Percentiles rank a stretch among this genome's conserved stretches.
These are phyloP conservation scores for Notolabrus celidotus DNA, from an alignment of 2,797 vertebrate species.

Conservation along the genomic window DNA sequence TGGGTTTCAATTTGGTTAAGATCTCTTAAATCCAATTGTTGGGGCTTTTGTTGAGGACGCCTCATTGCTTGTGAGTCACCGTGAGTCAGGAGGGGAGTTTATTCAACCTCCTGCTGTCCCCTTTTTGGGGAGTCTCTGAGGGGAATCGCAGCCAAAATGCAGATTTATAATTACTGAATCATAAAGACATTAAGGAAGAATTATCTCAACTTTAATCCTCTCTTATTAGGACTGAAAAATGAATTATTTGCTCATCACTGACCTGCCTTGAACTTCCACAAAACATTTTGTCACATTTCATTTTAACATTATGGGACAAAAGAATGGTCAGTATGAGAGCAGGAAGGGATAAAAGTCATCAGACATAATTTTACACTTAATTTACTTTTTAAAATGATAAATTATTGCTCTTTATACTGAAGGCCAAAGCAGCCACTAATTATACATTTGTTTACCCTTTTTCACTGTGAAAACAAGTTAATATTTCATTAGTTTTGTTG, in stretches of 20 bases:
- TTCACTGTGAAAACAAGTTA: no score
- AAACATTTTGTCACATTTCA: not conserved
- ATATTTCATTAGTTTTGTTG: no score
- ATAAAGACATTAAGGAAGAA: slow-evolving; percentile 43
- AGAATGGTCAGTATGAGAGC: not conserved
- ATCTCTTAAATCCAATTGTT: slow-evolving; percentile 79
- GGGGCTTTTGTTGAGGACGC: slow-evolving; percentile 59
- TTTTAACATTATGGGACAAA: not conserved
- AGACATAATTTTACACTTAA: not conserved
- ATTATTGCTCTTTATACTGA: no score
- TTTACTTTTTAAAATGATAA: not conserved
- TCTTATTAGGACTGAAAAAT: slow-evolving; percentile 23
- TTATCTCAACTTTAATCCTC: slow-evolving; percentile 49
- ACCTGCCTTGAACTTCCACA: slow-evolving; percentile 7
- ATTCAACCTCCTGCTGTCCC: slow-evolving; percentile 67
- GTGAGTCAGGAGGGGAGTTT: slow-evolving; percentile 58
- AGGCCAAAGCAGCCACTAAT: no score
- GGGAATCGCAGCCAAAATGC: slow-evolving; percentile 10
- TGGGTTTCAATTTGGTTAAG: slow-evolving; percentile 79
- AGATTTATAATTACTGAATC: slow-evolving; percentile 50
- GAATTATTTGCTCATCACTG: slow-evolving; percentile 10
- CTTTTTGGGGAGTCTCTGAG: slow-evolving; percentile 34
- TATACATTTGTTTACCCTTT: no score
- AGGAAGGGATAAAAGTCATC: not conserved
- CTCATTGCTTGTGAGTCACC: slow-evolving; percentile 50